Evolutionary conservation across 1,140 invertebrate genomes (phyloP), one percentile per base, ranked within the genome.

Genomic region (Gryllus bimaculatus): DNA sequence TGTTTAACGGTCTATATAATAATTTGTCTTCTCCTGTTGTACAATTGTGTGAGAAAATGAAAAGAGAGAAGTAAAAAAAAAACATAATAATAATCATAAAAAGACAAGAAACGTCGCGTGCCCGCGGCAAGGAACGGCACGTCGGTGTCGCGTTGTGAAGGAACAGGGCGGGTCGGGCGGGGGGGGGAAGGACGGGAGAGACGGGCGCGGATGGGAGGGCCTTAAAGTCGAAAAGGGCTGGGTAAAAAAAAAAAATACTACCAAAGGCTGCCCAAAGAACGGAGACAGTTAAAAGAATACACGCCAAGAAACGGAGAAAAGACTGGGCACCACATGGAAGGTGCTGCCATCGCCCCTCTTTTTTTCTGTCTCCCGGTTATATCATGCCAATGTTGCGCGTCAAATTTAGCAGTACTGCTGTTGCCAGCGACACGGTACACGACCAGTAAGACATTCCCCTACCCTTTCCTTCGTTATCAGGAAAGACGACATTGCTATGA

Each of bases 1-100:
- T 66, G 54, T 66, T 66, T 66, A 66, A 66, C 54, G 54, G 54
- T 66, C 54, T 66, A 66, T 66, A 66, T 66, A 66, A 66, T 66
- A 66, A 66, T 66, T 66, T 66, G 54, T 66, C 54, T 66, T 66
- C 54, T 66, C 54, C 54, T 66, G 54, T 66, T 66, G 54, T 66
- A 66, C 54, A 66, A 66, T 66, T 66, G 54, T 66, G 54, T 66
- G 54, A 66, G 54, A 66, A 66, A 66, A 66, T 66, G 54, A 18
- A 66, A 66, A 66, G 54, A 66, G 54, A 66, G 54, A 10, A 66
- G 54, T 13, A 66, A 66, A 66, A 54, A 8, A 8, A 54, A 13
- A 66, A 66, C 10, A 66, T 66, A 66, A 66, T 66, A 66, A 66
- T 66, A 66, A 66, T 66, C 54, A 66, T 66, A 66, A 66, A 66